Conservation (phyloP, 2,797 vertebrate species). For the Myoxocephalus aenaeus region DNA sequence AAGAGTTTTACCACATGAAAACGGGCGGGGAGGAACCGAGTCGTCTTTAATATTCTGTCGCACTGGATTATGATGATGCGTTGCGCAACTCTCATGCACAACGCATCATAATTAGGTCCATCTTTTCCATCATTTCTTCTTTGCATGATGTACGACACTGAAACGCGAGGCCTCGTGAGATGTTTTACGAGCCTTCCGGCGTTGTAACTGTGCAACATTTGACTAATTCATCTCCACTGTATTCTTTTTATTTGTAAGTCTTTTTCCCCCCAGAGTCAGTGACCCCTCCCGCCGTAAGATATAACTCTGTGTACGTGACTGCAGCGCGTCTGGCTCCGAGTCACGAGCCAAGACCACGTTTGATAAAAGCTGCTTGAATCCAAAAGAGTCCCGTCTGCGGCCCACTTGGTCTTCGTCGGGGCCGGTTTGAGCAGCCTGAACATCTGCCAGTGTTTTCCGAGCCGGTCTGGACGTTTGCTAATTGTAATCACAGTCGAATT, state of each 20-base stretch:
- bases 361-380: slow-evolving; percentile 25
- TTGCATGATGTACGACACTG: neutral
- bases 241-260: too few species aligned
- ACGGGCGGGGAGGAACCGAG: neutral
- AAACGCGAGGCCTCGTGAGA: slow-evolving; percentile 29
- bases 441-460: slow-evolving; percentile 77
- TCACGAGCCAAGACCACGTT: neutral
- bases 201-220: neutral
- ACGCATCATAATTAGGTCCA: too few species aligned
- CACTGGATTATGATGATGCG: neutral
- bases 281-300: slow-evolving; percentile 7
- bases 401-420: slow-evolving; percentile 27
- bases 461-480: slow-evolving; percentile 68
- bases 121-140: neutral
- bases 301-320: slow-evolving; percentile 41
- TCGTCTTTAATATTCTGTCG: neutral
- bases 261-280: too few species aligned
- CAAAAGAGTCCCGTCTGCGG: slow-evolving; percentile 7
- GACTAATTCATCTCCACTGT: slow-evolving; percentile 17
- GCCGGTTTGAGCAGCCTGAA: slow-evolving; percentile 48
- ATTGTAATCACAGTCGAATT: slow-evolving; percentile 79
- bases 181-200: slow-evolving; percentile 35
- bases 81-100: neutral
- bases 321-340: slow-evolving; percentile 29
- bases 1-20: neutral